Percentiles rank a stretch among this genome's conserved stretches.
phyloP scores from a whole-genome alignment of 92 coral and sea anemone species.

The Epizoanthus ramosus region DNA sequence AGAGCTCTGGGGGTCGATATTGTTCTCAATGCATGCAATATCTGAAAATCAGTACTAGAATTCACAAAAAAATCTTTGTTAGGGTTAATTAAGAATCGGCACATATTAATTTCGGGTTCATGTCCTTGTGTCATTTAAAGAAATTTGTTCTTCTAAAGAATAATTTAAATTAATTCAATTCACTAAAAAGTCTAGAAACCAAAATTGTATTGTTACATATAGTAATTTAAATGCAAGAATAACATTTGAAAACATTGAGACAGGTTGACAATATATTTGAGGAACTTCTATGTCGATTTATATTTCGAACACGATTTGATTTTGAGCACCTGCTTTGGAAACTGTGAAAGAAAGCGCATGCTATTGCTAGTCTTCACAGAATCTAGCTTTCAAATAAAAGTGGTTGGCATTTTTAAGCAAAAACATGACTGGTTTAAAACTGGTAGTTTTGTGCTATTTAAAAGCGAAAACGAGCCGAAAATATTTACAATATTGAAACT shows the following conservation, averaged over 20 bases:
- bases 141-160: background rate
- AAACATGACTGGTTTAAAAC: no score
- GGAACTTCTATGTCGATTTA: background rate
- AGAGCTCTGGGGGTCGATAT: no score
- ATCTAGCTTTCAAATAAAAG: no score
- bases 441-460: no score
- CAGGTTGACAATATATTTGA: background rate
- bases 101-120: background rate
- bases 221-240: background rate
- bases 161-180: background rate
- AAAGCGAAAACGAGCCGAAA: no score
- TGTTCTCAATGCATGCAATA: no score
- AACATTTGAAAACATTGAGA: background rate
- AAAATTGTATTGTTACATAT: background rate
- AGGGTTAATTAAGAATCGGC: background rate
- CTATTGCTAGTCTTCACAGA: background rate
- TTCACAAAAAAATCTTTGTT: no score
- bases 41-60: no score
- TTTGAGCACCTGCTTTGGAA: background rate
- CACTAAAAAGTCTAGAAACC: background rate
- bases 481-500: no score
- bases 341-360: background rate
- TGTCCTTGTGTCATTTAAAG: background rate
- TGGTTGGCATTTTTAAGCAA: no score
- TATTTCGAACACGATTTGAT: background rate